Percentiles rank a stretch among this genome's conserved stretches.
Conservation (phyloP, 1,140 invertebrate species). For the Subanguina moxae region DNA sequence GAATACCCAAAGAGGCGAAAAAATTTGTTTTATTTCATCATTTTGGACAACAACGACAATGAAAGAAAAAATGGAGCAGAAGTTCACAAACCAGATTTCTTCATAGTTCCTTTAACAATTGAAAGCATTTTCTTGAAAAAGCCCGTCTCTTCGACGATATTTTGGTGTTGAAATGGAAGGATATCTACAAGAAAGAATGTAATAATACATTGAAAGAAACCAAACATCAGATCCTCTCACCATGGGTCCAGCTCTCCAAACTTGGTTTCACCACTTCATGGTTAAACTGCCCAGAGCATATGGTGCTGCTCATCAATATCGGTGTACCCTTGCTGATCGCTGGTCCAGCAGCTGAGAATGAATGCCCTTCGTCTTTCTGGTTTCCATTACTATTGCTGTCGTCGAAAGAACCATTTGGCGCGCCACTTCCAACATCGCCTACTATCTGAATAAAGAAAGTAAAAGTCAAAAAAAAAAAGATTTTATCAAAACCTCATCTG, state of each 20-base stretch:
- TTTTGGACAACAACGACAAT: too few species aligned
- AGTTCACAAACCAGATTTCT: not conserved
- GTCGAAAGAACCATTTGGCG: not conserved
- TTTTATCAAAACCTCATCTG: not conserved
- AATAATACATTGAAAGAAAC: not conserved
- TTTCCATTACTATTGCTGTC: not conserved
- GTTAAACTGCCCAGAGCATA: slow-evolving; percentile 1
- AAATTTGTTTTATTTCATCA: too few species aligned
- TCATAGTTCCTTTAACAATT: slow-evolving; percentile 2
- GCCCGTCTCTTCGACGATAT: not conserved
- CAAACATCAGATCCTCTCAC: not conserved
- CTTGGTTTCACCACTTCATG: slow-evolving; percentile 10
- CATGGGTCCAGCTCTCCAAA: slow-evolving; percentile 3
- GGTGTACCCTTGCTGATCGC: slow-evolving; percentile 3
- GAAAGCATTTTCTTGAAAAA: slow-evolving; percentile 7
- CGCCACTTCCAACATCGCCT: not conserved
- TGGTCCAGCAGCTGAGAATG: not conserved
- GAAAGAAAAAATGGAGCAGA: not conserved
- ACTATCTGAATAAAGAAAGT: too few species aligned
- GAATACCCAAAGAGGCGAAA: too few species aligned
- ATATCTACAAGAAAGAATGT: slow-evolving; percentile 5
- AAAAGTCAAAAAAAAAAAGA: not conserved
- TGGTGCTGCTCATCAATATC: slow-evolving; percentile 2
- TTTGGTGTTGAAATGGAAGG: slow-evolving; percentile 8
- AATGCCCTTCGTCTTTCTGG: not conserved